Evolutionary conservation across 2,113 vertebrate species (phyloP), one percentile per base, ranked within the genome.

Genomic region (Hippocampus comes): DNA sequence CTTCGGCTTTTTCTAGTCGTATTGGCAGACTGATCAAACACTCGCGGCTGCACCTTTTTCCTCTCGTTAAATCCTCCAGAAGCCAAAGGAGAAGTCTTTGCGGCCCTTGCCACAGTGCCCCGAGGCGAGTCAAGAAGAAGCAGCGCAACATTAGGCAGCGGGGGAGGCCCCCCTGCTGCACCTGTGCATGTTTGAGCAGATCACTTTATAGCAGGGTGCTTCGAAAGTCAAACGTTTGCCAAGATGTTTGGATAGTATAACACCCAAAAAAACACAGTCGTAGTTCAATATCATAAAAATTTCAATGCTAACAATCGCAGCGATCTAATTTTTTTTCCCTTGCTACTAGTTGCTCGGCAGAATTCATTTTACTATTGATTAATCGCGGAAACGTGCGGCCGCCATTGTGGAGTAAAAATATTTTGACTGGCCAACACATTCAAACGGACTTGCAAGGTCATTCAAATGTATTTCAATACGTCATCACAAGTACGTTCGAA

Each of bases 101-200:
- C 27, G 4, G 57, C 57, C 57, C 14, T 60, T 17, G 27, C 57
- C 61, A 74, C 84, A 78, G 74, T 77, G 71, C 71, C 67, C 70
- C 70, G 75, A 85, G 80, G 81, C 82, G 68, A 84, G 81, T 12
- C 11, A 80, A 79, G 84, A 85, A 87, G 85, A 74, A 79, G 72
- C 83, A 83, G 72, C 74, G 77, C 81, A 83, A 71, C 67, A 85
- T 87, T 89, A 91, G 91, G 85, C 90, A 87, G 74, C 27, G 55
- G 72, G 75, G 77, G 75, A 82, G 79, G 78, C 80, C 85, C 84
- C 81, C 85, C 87, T 81, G 74, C 87, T 78, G 84, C 87, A 92
- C 90, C 89, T 91, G 87, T 88, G 87, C 80, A 74, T 76, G 72
- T 84, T 89, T 86, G 89, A 78, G 84, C 87, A 73, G 88, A 88